These are phyloP conservation scores for Tretioscincus oriximinensis DNA, from an alignment of 2,113 vertebrate genomes.

Conservation along the genomic window DNA sequence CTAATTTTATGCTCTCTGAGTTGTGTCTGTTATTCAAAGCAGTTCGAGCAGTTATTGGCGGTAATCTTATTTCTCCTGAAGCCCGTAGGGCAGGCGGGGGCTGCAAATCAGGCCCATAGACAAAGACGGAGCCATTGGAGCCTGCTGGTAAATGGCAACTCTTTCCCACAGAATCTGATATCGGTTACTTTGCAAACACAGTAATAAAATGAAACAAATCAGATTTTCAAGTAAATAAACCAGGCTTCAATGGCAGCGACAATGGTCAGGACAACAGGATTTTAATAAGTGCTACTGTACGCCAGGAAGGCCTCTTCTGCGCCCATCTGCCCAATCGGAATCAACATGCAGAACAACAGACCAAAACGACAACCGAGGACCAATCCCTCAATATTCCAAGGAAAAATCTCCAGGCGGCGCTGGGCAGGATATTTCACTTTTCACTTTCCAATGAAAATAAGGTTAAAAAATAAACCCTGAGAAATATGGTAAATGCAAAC, in stretches of 20 bases:
- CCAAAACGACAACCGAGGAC: no score
- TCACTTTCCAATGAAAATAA: no score
- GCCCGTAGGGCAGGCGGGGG: conserved; percentile 80
- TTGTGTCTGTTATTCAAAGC: conserved; percentile 90
- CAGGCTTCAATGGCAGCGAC: conserved; percentile 83
- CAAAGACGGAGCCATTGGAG: conserved; percentile 82
- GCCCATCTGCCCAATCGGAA: not conserved
- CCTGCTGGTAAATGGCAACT: conserved; percentile 86
- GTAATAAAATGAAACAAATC: conserved; percentile 93
- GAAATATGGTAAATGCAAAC: no score
- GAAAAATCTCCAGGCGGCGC: no score
- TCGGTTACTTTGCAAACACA: conserved; percentile 85
- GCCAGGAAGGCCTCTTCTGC: conserved; percentile 50
- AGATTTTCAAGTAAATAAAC: conserved; percentile 91
- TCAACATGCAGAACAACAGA: not conserved
- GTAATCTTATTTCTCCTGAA: conserved; percentile 92
- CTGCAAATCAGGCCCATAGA: conserved; percentile 83
- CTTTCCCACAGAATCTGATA: conserved; percentile 85
- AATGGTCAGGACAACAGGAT: conserved; percentile 83
- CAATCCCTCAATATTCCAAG: not conserved
- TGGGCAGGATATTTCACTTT: no score
- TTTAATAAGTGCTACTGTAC: conserved; percentile 80
- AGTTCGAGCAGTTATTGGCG: conserved; percentile 87
- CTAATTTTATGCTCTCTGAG: conserved; percentile 89
- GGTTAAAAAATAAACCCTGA: no score